phyloP scores from a whole-genome alignment of 2,113 vertebrate genomes.

The Polypterus bichir region DNA sequence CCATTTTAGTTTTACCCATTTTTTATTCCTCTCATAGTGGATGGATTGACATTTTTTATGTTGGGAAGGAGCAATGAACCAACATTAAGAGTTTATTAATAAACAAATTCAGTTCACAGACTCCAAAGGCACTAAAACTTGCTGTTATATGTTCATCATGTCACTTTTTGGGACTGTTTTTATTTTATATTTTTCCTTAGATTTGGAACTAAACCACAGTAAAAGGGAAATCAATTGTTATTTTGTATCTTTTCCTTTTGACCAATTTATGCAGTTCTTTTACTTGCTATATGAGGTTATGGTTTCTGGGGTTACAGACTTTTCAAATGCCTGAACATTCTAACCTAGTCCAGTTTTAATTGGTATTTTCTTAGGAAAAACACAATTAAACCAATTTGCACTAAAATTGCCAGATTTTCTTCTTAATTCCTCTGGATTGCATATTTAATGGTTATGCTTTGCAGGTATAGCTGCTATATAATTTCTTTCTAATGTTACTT shows the following conservation, averaged over 20 bases:
- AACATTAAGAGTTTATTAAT: slow-evolving; percentile 31
- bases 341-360: no score
- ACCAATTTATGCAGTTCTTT: no score
- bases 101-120: slow-evolving; percentile 36
- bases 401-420: no score
- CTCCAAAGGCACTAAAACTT: slow-evolving; percentile 26
- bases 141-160: slow-evolving; percentile 15
- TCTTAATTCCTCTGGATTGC: no score
- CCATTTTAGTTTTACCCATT: slow-evolving; percentile 29
- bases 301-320: no score
- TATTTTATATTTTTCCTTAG: slow-evolving; percentile 19
- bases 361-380: no score
- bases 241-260: neutral
- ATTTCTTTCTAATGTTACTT: no score
- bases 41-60: slow-evolving; percentile 28
- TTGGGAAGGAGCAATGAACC: slow-evolving; percentile 4
- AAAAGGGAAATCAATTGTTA: neutral
- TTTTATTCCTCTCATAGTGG: slow-evolving; percentile 29
- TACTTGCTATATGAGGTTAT: no score
- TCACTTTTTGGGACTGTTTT: slow-evolving; percentile 17
- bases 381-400: no score
- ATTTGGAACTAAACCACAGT: slow-evolving; percentile 22
- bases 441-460: no score
- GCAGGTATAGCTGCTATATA: no score
- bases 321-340: no score